Evolutionary conservation across 2,113 vertebrate genomes (phyloP).

Genomic region (Centropristis striata): DNA sequence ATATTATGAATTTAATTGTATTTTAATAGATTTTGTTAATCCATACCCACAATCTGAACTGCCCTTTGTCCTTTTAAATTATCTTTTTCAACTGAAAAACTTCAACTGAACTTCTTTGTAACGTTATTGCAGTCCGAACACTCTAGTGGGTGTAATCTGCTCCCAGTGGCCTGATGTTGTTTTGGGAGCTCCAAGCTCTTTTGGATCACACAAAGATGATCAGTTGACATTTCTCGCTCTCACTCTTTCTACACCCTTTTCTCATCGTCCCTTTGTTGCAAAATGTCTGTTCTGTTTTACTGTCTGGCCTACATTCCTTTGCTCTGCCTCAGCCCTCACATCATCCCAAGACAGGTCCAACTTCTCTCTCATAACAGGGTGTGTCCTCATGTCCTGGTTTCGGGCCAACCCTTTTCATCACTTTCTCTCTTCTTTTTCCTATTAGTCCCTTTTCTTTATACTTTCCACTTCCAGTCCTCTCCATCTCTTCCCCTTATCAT

Average conservation of each 20-base stretch:
- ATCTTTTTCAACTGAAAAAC: too few species aligned
- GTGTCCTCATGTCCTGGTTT: slow-evolving; percentile 49
- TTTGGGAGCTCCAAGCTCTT: background rate
- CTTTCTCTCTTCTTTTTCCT: background rate
- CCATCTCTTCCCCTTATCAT: background rate
- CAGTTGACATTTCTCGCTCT: slow-evolving; percentile 25
- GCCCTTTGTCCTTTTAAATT: too few species aligned
- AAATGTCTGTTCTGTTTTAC: slow-evolving; percentile 52
- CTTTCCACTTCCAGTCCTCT: background rate
- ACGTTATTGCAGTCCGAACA: slow-evolving; percentile 52
- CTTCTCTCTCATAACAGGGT: slow-evolving; percentile 52
- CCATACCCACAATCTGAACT: too few species aligned
- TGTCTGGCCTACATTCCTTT: slow-evolving; percentile 60
- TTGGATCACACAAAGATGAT: slow-evolving; percentile 21
- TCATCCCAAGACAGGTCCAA: slow-evolving; percentile 62
- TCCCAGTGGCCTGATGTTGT: background rate
- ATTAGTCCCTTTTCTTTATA: slow-evolving; percentile 14
- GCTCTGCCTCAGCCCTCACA: slow-evolving; percentile 58
- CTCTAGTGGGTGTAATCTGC: background rate
- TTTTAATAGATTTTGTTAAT: too few species aligned
- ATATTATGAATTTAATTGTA: too few species aligned
- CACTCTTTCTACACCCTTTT: slow-evolving; percentile 5
- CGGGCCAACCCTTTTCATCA: slow-evolving; percentile 24
- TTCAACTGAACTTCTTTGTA: too few species aligned
- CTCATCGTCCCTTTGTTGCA: slow-evolving; percentile 14